These are phyloP conservation scores for Sylvilagus floridanus DNA, from an alignment of 2,797 vertebrate genomes.

Conservation along the genomic window DNA sequence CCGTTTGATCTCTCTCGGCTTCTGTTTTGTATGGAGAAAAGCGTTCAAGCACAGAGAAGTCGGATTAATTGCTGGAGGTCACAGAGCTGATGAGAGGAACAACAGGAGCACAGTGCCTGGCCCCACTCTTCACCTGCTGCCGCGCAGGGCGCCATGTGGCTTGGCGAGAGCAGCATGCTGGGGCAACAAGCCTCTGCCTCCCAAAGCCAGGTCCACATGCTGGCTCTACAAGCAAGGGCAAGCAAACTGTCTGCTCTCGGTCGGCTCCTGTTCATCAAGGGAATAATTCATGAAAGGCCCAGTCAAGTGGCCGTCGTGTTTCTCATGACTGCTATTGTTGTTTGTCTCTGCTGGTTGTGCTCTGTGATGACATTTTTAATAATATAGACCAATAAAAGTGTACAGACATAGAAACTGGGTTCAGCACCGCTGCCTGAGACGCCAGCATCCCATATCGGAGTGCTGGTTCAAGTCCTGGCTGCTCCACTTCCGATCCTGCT, in stretches of 20 bases:
- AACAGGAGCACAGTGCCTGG: neutral
- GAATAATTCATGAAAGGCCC: neutral
- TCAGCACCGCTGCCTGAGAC: too few relatives aligned
- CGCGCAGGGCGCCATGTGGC: neutral
- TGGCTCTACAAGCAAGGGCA: neutral
- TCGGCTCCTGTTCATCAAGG: neutral
- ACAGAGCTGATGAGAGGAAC: neutral
- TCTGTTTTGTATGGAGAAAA: neutral
- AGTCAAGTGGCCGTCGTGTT: slow-evolving; percentile 13
- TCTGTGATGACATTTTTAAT: neutral
- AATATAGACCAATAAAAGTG: neutral
- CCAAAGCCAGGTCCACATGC: neutral
- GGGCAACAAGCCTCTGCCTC: neutral
- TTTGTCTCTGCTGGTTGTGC: neutral
- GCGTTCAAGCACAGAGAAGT: neutral
- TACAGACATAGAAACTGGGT: slow-evolving; percentile 6
- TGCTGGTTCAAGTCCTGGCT: too few relatives aligned
- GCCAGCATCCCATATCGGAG: too few relatives aligned
- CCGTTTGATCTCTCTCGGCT: neutral
- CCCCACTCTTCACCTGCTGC: neutral
- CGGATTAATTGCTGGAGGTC: neutral
- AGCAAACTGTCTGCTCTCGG: neutral
- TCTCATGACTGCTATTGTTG: neutral
- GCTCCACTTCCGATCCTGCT: too few relatives aligned
- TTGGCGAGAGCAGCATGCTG: neutral